A percentile compares a stretch with the other conserved stretches of the same genome.
Conservation (phyloP, 1,140 invertebrate species). For the Mylabris phalerata region DNA sequence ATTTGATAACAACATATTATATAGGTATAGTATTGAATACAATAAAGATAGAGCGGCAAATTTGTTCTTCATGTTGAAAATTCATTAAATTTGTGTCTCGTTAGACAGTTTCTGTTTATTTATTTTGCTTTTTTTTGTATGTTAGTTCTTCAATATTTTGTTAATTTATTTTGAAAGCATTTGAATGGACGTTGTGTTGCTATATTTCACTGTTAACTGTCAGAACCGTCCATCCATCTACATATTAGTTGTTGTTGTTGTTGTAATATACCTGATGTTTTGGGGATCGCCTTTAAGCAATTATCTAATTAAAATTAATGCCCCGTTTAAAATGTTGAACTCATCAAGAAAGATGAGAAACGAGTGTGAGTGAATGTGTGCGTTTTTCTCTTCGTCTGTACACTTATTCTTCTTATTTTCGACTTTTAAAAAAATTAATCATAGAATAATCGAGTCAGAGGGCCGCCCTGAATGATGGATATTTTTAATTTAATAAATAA, state of each 20-base stretch:
- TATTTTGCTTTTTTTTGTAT: no score
- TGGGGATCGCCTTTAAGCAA: conserved; percentile 37
- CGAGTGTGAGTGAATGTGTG: neutral
- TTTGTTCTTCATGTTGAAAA: no score
- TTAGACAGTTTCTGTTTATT: no score
- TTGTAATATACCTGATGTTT: conserved; percentile 19
- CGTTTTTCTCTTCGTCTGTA: no score
- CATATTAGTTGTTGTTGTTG: no score
- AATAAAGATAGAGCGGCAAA: conserved; percentile 6
- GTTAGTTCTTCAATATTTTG: no score
- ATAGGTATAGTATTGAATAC: neutral
- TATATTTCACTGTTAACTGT: no score
- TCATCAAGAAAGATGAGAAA: conserved; percentile 32
- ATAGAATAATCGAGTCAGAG: conserved; percentile 36
- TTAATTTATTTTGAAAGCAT: no score
- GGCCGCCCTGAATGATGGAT: conserved; percentile 31
- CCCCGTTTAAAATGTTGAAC: conserved; percentile 39
- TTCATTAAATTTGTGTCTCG: no score
- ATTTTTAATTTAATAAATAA: conserved; percentile 44
- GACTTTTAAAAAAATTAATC: conserved; percentile 35
- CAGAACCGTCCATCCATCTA: no score
- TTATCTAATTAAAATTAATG: conserved; percentile 45
- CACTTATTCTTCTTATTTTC: no score
- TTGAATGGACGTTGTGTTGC: no score
- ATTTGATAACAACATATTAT: conserved; percentile 26